Conservation (phyloP, 2,797 vertebrate genomes). For the Falco rusticolus region DNA sequence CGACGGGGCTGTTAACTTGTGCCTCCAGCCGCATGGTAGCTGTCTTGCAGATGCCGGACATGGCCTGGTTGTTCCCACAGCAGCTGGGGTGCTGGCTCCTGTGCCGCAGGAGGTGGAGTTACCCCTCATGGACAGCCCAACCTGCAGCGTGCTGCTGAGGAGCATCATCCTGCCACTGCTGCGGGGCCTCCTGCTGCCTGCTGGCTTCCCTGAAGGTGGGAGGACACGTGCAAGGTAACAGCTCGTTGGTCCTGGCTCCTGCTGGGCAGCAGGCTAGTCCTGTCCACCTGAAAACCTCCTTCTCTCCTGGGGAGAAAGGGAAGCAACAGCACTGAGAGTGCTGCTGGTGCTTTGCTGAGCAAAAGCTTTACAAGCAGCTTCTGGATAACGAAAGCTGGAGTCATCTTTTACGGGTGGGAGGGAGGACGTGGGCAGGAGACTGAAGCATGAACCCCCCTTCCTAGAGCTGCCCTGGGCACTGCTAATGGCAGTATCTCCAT, state of each 20-base stretch:
- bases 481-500: neutral
- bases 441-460: accelerated
- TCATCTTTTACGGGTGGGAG: neutral
- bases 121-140: neutral
- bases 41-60: neutral
- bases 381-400: neutral
- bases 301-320: neutral
- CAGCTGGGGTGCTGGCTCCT: neutral
- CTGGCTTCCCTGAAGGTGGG: neutral
- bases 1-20: too few species aligned
- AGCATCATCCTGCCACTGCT: accelerated
- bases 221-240: neutral
- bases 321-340: neutral
- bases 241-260: neutral
- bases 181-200: neutral
- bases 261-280: neutral
- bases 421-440: neutral
- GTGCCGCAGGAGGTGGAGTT: neutral
- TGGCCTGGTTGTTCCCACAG: neutral
- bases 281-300: neutral
- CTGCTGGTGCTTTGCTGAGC: neutral
- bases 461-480: neutral
- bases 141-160: neutral
- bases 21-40: neutral
- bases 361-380: neutral